Evolutionary conservation across 1,140 invertebrate genomes (phyloP).

Genomic region (Ctenoplectra terminalis): DNA sequence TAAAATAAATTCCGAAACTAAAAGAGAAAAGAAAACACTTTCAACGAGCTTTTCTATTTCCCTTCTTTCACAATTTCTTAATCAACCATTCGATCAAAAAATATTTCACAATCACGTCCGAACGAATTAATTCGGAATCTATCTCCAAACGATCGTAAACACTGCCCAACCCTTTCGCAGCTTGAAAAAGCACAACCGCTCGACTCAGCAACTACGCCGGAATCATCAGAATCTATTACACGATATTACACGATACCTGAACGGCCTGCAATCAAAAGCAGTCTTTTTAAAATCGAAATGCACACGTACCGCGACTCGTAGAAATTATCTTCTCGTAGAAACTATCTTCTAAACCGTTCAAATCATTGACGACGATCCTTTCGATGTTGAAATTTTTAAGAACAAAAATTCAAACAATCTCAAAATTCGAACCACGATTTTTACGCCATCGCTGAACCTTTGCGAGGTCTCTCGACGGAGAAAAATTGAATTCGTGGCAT

Average conservation of each 20-base stretch:
- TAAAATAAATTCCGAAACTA: neutral
- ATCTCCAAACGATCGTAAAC: neutral
- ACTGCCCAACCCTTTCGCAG: neutral
- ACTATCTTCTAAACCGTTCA: neutral
- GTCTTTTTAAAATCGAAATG: constrained; percentile 74
- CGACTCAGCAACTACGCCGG: neutral
- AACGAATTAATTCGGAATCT: neutral
- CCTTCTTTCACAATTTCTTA: neutral
- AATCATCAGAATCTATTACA: neutral
- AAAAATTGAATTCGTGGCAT: too few relatives aligned
- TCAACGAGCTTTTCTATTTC: too few relatives aligned
- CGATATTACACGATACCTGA: constrained; percentile 12
- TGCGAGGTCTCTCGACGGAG: too few relatives aligned
- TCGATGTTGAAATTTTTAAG: neutral
- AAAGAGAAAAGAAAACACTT: neutral
- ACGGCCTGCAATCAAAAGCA: constrained; percentile 71
- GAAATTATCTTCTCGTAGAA: neutral
- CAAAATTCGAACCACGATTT: too few relatives aligned
- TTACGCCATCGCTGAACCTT: too few relatives aligned
- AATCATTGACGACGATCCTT: neutral
- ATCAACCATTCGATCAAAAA: neutral
- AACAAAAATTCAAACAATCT: too few relatives aligned
- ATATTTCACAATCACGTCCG: neutral
- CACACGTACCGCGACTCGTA: constrained; percentile 55
- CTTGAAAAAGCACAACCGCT: neutral